Conservation (phyloP, 2,113 vertebrate species). For the Neogobius melanostomus region DNA sequence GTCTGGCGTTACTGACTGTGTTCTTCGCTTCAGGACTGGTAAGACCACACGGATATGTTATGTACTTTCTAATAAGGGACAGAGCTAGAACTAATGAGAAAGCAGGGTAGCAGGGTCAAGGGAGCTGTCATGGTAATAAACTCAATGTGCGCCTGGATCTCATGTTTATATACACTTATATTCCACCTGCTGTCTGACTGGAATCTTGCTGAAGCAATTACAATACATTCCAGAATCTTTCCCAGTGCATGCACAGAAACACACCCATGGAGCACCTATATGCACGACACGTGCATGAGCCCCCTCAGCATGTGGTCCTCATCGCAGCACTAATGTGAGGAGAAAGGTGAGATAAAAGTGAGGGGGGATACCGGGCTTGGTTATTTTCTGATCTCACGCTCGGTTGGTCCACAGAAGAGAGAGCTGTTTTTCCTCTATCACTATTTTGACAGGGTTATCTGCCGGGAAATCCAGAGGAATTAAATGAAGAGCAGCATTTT, state of each 20-base stretch:
- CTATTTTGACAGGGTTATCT: slow-evolving; percentile 48
- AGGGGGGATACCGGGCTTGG: slow-evolving; percentile 45
- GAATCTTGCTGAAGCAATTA: slow-evolving; percentile 9
- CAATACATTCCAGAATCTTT: background rate
- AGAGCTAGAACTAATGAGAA: background rate
- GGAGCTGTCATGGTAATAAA: background rate
- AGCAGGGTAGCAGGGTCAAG: slow-evolving; percentile 9
- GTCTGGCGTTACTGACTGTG: slow-evolving; percentile 91
- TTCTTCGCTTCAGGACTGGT: slow-evolving; percentile 98
- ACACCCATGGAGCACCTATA: slow-evolving; percentile 20
- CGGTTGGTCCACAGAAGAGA: slow-evolving; percentile 44
- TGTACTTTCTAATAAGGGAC: background rate
- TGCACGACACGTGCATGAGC: slow-evolving; percentile 16
- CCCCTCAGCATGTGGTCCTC: slow-evolving; percentile 37
- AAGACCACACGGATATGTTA: slow-evolving; percentile 67
- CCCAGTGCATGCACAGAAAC: background rate
- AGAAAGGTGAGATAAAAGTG: slow-evolving; percentile 61
- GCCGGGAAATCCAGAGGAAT: slow-evolving; percentile 24
- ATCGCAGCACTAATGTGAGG: slow-evolving; percentile 59
- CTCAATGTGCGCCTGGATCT: background rate
- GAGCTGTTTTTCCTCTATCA: slow-evolving; percentile 34
- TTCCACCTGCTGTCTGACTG: background rate
- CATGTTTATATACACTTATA: background rate
- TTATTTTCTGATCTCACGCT: slow-evolving; percentile 56
- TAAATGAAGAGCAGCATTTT: background rate